Evolutionary conservation across 2,888 invertebrate species (phyloP).

Genomic region (Meteorus colon): DNA sequence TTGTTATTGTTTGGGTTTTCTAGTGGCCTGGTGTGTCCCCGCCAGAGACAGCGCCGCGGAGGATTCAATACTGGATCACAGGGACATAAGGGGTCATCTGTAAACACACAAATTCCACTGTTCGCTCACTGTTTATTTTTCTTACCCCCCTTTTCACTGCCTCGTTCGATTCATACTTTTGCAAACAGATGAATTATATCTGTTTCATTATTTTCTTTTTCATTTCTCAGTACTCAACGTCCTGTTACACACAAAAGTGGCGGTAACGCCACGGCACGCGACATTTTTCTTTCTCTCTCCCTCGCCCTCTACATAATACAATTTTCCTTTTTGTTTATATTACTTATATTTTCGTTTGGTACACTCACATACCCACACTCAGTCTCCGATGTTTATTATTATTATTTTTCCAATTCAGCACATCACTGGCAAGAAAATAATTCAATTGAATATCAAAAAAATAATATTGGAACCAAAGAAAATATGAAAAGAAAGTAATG

Average conservation of each 20-base stretch:
- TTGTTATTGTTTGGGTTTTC: neutral
- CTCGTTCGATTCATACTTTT: conserved; percentile 7
- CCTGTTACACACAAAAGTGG: neutral
- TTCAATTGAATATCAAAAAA: neutral
- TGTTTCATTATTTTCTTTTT: neutral
- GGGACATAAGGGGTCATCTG: conserved; percentile 47
- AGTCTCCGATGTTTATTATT: neutral
- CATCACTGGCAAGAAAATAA: conserved; percentile 24
- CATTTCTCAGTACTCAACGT: neutral
- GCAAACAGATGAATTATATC: neutral
- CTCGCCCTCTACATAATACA: neutral
- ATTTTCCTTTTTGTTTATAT: neutral
- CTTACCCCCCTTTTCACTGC: neutral
- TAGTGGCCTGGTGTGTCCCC: conserved; percentile 33
- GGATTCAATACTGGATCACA: conserved; percentile 37
- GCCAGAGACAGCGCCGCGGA: conserved; percentile 25
- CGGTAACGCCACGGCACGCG: conserved; percentile 1
- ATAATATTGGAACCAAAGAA: neutral
- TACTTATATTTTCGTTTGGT: neutral
- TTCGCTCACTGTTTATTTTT: neutral
- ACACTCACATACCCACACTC: neutral
- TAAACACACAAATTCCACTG: conserved; percentile 45
- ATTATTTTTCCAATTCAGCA: conserved; percentile 15
- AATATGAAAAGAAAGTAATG: neutral
- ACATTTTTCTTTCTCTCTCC: neutral